Evolutionary conservation across 2,113 vertebrate species (phyloP).

Genomic region (Bubo bubo): DNA sequence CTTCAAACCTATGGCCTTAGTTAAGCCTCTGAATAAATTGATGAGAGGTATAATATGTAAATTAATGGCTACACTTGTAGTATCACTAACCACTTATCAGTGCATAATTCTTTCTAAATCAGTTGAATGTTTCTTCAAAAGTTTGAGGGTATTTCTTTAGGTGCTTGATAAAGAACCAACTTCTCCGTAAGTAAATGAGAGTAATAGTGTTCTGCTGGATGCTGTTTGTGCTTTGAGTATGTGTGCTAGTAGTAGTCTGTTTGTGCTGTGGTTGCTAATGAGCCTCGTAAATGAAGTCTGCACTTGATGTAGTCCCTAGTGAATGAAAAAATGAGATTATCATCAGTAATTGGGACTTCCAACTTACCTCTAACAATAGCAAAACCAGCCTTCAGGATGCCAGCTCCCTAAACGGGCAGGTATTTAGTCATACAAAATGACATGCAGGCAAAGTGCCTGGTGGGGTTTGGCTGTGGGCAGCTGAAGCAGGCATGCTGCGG

Average conservation of each 20-base stretch:
- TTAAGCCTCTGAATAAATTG: neutral
- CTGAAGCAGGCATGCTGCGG: rapidly evolving
- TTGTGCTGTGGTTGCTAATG: neutral
- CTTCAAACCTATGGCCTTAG: neutral
- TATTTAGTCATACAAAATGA: neutral
- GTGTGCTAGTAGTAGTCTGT: neutral
- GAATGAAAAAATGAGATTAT: neutral
- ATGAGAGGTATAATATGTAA: neutral
- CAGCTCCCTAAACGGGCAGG: neutral
- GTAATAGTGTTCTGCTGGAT: neutral
- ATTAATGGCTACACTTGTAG: neutral
- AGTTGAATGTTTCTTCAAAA: neutral
- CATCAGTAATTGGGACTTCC: neutral
- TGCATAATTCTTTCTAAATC: neutral
- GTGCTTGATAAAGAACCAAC: neutral
- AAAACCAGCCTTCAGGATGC: neutral
- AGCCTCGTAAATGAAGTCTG: neutral
- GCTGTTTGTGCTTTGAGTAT: neutral
- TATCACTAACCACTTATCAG: neutral
- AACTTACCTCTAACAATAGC: neutral
- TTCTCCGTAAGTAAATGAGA: neutral
- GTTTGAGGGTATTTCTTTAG: neutral
- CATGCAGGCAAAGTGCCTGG: rapidly evolving
- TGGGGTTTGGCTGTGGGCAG: neutral
- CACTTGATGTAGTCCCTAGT: neutral